These are phyloP conservation scores for Chironomus tentans DNA, from an alignment of 2,888 invertebrate genomes.

Conservation along the genomic window DNA sequence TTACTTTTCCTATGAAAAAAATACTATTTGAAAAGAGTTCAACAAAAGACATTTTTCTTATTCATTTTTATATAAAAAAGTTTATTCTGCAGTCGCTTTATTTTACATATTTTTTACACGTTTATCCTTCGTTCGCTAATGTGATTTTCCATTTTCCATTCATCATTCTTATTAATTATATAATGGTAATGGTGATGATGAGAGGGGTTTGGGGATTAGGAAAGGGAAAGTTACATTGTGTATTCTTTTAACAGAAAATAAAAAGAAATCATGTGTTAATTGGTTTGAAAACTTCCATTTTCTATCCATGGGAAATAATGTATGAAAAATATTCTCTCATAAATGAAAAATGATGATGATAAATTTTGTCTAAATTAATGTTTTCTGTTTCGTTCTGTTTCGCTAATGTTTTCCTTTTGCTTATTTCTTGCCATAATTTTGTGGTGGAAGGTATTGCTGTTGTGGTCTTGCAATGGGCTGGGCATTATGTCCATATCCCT, in stretches of 20 bases:
- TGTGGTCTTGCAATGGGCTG: constrained; percentile 30
- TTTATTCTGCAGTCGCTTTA: background rate
- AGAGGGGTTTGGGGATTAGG: background rate
- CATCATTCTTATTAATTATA: too few relatives aligned
- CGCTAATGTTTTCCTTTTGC: background rate
- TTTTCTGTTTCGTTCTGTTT: background rate
- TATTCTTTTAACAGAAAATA: background rate
- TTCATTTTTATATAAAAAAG: background rate
- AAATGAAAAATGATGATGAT: constrained; percentile 11
- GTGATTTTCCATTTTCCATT: too few relatives aligned
- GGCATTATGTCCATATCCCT: constrained; percentile 11
- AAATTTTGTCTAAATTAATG: constrained; percentile 16
- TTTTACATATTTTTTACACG: background rate
- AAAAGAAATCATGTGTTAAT: background rate
- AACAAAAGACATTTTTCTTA: background rate
- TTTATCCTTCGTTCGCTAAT: too few relatives aligned
- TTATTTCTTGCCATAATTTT: constrained; percentile 16
- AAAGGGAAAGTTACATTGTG: background rate
- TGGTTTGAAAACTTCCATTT: background rate
- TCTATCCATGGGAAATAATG: background rate
- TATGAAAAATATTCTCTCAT: background rate
- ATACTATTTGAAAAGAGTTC: background rate
- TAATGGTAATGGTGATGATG: too few relatives aligned
- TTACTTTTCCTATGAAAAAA: background rate
- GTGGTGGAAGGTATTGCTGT: constrained; percentile 36